Conservation (phyloP, 2,888 invertebrate species). For the Xylota sylvarum region DNA sequence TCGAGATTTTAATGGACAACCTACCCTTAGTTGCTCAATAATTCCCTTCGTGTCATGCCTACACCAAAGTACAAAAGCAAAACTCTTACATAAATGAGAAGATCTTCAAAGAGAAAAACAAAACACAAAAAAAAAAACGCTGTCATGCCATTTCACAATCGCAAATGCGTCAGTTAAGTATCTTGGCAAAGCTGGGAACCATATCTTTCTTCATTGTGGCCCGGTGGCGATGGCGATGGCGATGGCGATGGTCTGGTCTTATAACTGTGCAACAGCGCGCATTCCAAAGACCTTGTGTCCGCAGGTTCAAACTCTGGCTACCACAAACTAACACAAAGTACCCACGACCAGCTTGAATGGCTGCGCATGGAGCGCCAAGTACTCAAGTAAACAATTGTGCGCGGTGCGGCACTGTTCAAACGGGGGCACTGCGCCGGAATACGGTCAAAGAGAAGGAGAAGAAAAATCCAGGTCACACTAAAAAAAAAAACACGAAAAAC, state of each 20-base stretch:
- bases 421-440: slow-evolving; percentile 60
- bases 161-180: slow-evolving; percentile 51
- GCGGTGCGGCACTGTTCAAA: slow-evolving; percentile 50
- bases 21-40: neutral
- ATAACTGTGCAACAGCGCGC: slow-evolving; percentile 68
- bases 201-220: slow-evolving; percentile 46
- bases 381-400: slow-evolving; percentile 56
- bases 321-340: slow-evolving; percentile 14
- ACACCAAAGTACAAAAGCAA: neutral
- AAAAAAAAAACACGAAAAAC: slow-evolving; percentile 25
- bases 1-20: too few relatives aligned
- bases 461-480: slow-evolving; percentile 68
- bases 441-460: slow-evolving; percentile 63
- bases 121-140: slow-evolving; percentile 26
- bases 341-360: slow-evolving; percentile 27
- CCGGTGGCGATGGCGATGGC: neutral
- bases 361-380: slow-evolving; percentile 52
- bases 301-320: slow-evolving; percentile 66
- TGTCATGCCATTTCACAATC: slow-evolving; percentile 63
- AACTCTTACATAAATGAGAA: slow-evolving; percentile 48
- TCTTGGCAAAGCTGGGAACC: slow-evolving; percentile 66
- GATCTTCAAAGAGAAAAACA: slow-evolving; percentile 9
- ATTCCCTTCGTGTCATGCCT: slow-evolving; percentile 3
- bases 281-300: slow-evolving; percentile 72
- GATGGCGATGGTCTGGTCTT: slow-evolving; percentile 45